phyloP scores from a whole-genome alignment of 2,113 vertebrate species.

The Scophthalmus maximus region DNA sequence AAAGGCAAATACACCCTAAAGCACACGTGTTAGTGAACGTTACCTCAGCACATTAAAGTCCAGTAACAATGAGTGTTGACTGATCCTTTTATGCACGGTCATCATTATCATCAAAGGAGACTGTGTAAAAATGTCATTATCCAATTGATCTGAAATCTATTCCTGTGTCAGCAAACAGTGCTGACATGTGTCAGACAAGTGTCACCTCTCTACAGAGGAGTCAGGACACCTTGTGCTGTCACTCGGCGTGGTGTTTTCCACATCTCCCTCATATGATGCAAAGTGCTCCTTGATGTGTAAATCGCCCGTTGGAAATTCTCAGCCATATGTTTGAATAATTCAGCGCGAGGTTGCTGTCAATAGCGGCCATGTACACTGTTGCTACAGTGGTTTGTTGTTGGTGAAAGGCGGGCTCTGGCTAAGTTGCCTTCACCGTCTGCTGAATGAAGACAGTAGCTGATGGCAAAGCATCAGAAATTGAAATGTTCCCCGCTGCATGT shows the following conservation, averaged over 20 bases:
- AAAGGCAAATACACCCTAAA: slow-evolving; percentile 41
- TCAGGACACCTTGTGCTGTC: slow-evolving; percentile 20
- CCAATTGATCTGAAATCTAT: slow-evolving; percentile 49
- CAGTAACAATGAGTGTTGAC: slow-evolving; percentile 2
- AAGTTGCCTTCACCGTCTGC: slow-evolving; percentile 50
- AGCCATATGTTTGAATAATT: slow-evolving; percentile 62
- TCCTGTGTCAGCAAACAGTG: slow-evolving; percentile 36
- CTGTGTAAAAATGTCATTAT: slow-evolving; percentile 56
- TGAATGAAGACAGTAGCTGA: slow-evolving; percentile 49
- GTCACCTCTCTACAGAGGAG: slow-evolving; percentile 4
- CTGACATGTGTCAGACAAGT: slow-evolving; percentile 24
- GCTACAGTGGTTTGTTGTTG: slow-evolving; percentile 38
- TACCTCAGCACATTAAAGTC: slow-evolving; percentile 37
- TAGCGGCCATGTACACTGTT: slow-evolving; percentile 21
- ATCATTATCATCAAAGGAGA: slow-evolving; percentile 56
- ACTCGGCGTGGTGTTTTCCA: slow-evolving; percentile 23
- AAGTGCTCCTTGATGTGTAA: slow-evolving; percentile 65
- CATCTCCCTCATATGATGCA: slow-evolving; percentile 34
- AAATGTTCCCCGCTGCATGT: too few species aligned
- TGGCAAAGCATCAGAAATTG: slow-evolving; percentile 21
- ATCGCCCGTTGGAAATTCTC: slow-evolving; percentile 42
- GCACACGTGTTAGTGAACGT: slow-evolving; percentile 32
- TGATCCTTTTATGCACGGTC: not conserved
- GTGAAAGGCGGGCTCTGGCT: slow-evolving; percentile 24
- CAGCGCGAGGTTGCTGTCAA: slow-evolving; percentile 43